Percentiles rank a stretch among this genome's conserved stretches.
These are phyloP conservation scores for Synanthedon tipuliformis DNA, from an alignment of 2,888 invertebrate species.

Conservation along the genomic window DNA sequence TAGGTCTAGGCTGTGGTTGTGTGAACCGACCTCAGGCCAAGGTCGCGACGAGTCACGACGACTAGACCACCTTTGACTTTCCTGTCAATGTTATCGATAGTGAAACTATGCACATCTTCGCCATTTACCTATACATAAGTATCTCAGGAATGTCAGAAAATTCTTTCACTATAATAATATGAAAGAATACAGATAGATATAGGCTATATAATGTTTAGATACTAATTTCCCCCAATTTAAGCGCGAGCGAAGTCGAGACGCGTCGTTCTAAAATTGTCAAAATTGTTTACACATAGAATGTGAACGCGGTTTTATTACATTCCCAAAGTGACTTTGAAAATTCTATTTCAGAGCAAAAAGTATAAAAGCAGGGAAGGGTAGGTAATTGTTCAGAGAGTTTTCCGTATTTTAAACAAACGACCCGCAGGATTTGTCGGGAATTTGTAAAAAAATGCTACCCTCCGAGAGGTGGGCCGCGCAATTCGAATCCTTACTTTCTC, in stretches of 20 bases:
- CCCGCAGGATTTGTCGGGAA: conserved; percentile 12
- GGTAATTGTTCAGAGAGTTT: conserved; percentile 16
- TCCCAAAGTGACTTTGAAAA: not conserved
- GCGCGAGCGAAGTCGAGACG: too few species aligned
- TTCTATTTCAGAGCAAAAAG: not conserved
- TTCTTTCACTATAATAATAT: too few species aligned
- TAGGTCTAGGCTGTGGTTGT: not conserved
- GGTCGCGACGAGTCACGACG: conserved; percentile 11
- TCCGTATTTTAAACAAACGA: conserved; percentile 17
- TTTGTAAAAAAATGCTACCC: conserved; percentile 13
- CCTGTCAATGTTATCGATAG: conserved; percentile 15
- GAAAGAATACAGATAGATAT: too few species aligned
- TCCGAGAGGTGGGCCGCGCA: conserved; percentile 6
- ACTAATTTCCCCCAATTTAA: too few species aligned
- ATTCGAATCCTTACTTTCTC: conserved; percentile 5
- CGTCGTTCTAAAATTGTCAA: too few species aligned
- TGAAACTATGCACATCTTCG: conserved; percentile 11
- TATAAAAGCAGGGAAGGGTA: conserved; percentile 5
- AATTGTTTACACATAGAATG: too few species aligned
- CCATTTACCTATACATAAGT: too few species aligned
- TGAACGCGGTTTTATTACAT: not conserved
- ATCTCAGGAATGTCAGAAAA: too few species aligned
- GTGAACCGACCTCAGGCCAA: conserved; percentile 8
- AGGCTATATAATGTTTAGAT: too few species aligned
- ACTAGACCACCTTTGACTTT: conserved; percentile 1